Evolutionary conservation across 2,888 invertebrate species (phyloP).

Genomic region (Drosophila suboccidentalis): DNA sequence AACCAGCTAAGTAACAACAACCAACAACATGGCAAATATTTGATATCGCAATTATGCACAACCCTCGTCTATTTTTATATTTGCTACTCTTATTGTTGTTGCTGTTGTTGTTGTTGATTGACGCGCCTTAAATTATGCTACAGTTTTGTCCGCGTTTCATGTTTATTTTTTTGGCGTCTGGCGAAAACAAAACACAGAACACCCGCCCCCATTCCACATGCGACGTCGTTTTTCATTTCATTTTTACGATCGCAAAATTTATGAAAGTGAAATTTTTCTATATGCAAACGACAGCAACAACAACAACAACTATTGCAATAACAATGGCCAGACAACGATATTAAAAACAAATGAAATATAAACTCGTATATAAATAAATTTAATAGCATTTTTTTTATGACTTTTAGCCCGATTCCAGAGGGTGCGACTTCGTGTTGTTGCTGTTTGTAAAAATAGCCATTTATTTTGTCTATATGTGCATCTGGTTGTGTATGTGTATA

Average conservation of each 20-base stretch:
- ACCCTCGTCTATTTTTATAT: constrained; percentile 23
- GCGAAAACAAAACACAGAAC: constrained; percentile 35
- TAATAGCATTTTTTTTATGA: constrained; percentile 36
- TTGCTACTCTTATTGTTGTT: constrained; percentile 5
- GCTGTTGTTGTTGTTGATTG: constrained; percentile 44
- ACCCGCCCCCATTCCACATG: neutral
- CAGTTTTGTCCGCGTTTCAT: constrained; percentile 29
- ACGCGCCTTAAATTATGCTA: constrained; percentile 70
- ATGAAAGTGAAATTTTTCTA: constrained; percentile 62
- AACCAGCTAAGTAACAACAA: neutral
- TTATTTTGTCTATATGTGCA: constrained; percentile 16
- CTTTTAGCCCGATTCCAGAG: constrained; percentile 9
- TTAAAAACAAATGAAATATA: constrained; percentile 64
- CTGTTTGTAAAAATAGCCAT: constrained; percentile 43
- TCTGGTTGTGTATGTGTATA: neutral
- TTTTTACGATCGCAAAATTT: constrained; percentile 60
- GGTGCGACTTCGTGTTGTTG: constrained; percentile 19
- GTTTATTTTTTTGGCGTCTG: constrained; percentile 18
- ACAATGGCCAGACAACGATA: constrained; percentile 20
- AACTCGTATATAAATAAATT: constrained; percentile 49
- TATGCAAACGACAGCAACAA: constrained; percentile 25
- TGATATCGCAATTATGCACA: constrained; percentile 27
- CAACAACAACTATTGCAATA: constrained; percentile 7
- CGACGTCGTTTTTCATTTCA: constrained; percentile 48
- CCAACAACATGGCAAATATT: constrained; percentile 42